Evolutionary conservation across 2,797 vertebrate species (phyloP).

Genomic region (Girardinus metallicus): DNA sequence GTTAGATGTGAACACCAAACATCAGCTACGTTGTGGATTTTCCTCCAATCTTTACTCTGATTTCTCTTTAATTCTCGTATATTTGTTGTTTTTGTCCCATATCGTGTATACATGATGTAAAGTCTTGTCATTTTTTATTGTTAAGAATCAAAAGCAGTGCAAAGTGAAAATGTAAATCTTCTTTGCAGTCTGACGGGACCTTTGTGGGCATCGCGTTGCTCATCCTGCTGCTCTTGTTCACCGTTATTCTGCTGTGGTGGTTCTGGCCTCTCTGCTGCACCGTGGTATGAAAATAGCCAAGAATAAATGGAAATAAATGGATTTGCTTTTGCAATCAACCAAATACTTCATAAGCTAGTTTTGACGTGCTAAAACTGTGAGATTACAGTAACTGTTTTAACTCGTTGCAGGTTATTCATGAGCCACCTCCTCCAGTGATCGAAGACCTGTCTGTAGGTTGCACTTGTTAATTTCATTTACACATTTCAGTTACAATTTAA

Average conservation of each 20-base stretch:
- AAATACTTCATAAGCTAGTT: background rate
- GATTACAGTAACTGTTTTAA: background rate
- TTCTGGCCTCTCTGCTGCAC: conserved; percentile 99
- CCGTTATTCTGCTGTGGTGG: conserved; percentile 92
- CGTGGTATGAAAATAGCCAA: conserved; percentile 85
- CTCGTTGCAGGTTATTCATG: conserved; percentile 89
- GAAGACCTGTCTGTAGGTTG: conserved; percentile 90
- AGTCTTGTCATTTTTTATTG: background rate
- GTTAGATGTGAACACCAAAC: background rate
- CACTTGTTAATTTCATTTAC: background rate
- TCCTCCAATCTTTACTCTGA: background rate
- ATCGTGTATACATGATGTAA: background rate
- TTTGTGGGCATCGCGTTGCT: conserved; percentile 92
- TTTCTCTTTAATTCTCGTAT: too few species aligned
- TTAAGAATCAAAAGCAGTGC: background rate
- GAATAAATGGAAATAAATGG: background rate
- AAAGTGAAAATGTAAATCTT: background rate
- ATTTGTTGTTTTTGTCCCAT: background rate
- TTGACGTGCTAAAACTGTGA: background rate
- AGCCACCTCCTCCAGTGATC: conserved; percentile 87
- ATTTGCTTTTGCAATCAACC: background rate
- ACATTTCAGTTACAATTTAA: background rate
- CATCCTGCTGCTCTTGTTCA: conserved; percentile 91
- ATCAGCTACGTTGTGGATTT: background rate
- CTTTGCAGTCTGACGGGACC: conserved; percentile 89